Evolutionary conservation across 2,797 vertebrate species (phyloP).

Genomic region (Halcyon badia): DNA sequence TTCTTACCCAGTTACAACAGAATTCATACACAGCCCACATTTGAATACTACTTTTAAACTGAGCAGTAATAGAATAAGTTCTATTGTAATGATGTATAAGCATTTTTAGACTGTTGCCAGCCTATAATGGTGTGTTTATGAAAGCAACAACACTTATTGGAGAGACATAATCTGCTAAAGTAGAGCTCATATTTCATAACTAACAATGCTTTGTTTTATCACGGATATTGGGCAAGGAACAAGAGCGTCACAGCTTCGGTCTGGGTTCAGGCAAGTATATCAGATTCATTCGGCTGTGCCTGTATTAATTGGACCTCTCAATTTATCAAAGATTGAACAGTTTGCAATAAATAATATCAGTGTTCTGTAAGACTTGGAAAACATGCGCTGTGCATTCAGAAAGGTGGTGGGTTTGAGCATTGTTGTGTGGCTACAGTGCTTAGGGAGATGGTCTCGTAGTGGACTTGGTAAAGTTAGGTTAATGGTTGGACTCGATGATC

Average conservation of each 20-base stretch:
- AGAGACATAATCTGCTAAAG: background rate
- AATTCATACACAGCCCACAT: background rate
- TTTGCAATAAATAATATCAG: background rate
- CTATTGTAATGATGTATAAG: background rate
- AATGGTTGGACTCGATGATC: too few relatives aligned
- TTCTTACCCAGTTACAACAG: background rate
- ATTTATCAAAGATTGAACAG: background rate
- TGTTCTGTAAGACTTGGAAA: background rate
- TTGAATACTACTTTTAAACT: background rate
- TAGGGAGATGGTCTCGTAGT: too few relatives aligned
- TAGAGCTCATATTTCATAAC: background rate
- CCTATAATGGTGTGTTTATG: background rate
- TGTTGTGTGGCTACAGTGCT: too few relatives aligned
- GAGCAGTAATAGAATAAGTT: background rate
- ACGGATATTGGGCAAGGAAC: background rate
- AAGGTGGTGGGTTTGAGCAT: background rate
- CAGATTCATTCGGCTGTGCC: background rate
- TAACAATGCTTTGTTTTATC: background rate
- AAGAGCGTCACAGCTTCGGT: background rate
- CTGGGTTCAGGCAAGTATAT: background rate
- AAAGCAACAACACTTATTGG: background rate
- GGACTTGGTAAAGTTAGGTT: too few relatives aligned
- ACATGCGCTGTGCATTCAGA: accelerated
- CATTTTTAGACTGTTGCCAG: background rate
- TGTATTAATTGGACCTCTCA: background rate